Evolutionary conservation across 2,888 invertebrate species (phyloP), one percentile per base, ranked within the genome.

Genomic region (Galerucella calmariensis): DNA sequence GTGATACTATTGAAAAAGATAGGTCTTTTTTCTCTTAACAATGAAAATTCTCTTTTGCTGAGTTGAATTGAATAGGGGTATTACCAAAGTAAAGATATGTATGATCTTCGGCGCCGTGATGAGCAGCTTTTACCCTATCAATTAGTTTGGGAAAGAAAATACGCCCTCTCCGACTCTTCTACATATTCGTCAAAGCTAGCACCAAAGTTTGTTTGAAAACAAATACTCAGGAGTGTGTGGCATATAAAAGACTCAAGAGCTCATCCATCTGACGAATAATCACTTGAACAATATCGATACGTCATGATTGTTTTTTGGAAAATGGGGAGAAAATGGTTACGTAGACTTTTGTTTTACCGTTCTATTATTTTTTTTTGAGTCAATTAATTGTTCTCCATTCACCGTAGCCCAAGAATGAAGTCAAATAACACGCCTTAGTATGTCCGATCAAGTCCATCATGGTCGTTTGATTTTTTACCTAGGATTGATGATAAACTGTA

Each of bases 91-190:
- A n/a, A 41, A 14, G 2, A 62, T 41, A 41, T n/a, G 1, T 62
- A 41, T 35, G n/a, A 62, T 41, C 41, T 62, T 9, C 27, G 41
- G 41, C 8, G 62, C 14, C 12, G 41, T 9, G 16, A 68, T 75
- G 8, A 67, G 76, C n/a, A 68, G 35, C 41, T 51, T 35, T 35
- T 3, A 27, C 68, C 68, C 6, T 58, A 68, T 68, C 24, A 46
- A n/a, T 24, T 56, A 4, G 35, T 76, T 35, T 75, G 78, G 53
- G 72, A 73, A 56, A 65, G 58, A 48, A 76, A 77, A 35, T 73
- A 66, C 27, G 70, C 68, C 10, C 65, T 72, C 8, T 67, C 59
- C n/a, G n/a, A n/a, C 44, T 66, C 53, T 20, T n/a, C 27, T 2
- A 69, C 65, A 56, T 74, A 67, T 61, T 67, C 41, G 14, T 41